phyloP scores from a whole-genome alignment of 2,888 invertebrate species.

The Crioceris asparagi region DNA sequence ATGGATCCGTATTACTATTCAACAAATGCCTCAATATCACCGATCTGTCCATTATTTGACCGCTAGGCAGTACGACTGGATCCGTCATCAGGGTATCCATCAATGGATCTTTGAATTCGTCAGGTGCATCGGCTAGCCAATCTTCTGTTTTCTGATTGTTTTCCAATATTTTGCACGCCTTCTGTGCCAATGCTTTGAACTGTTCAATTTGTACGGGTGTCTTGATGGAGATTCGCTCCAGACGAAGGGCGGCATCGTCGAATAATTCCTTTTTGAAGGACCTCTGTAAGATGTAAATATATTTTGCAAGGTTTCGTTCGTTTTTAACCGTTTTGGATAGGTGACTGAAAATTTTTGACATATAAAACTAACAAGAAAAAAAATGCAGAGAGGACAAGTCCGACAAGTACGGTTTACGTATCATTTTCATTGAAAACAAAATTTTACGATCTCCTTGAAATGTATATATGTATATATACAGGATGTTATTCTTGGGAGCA shows the following conservation, averaged over 20 bases:
- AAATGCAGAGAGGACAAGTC: too few relatives aligned
- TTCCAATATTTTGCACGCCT: constrained; percentile 68
- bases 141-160: constrained; percentile 81
- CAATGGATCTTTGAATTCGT: constrained; percentile 91
- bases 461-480: too few relatives aligned
- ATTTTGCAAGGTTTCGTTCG: too few relatives aligned
- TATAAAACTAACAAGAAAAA: too few relatives aligned
- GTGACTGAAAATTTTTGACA: too few relatives aligned
- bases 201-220: constrained; percentile 75
- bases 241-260: constrained; percentile 74
- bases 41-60: constrained; percentile 83
- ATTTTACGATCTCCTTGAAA: too few relatives aligned
- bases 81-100: constrained; percentile 98
- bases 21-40: constrained; percentile 88
- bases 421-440: too few relatives aligned
- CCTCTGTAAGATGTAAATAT: constrained; percentile 65
- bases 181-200: constrained; percentile 65
- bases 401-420: too few relatives aligned
- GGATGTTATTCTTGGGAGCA: too few relatives aligned
- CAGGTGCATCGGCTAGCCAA: constrained; percentile 91
- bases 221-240: constrained; percentile 76
- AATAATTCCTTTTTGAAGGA: constrained; percentile 91
- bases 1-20: constrained; percentile 95
- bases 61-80: constrained; percentile 86
- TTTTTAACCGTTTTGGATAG: too few relatives aligned